Evolutionary conservation across 2,888 invertebrate species (phyloP).

Genomic region (Trichogramma evanescens): DNA sequence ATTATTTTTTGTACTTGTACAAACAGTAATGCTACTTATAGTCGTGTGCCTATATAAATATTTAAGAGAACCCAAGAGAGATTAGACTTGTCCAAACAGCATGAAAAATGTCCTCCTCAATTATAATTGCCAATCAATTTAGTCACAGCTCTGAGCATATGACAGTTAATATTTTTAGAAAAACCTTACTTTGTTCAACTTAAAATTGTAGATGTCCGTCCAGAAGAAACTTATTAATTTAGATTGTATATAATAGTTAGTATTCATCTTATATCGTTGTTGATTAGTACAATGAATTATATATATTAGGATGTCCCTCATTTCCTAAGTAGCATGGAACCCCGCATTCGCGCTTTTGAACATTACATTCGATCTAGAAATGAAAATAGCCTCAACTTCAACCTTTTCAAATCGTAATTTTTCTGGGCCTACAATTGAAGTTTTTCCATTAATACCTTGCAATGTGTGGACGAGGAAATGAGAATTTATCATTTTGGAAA

Average conservation of each 20-base stretch:
- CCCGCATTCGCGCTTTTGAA: no score
- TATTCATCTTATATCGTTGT: no score
- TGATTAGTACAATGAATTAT: no score
- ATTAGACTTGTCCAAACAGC: conserved; percentile 14
- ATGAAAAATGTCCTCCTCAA: not conserved
- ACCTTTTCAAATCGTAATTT: not conserved
- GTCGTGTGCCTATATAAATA: conserved; percentile 29
- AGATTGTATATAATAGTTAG: not conserved
- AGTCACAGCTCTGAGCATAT: conserved; percentile 2
- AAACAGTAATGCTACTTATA: conserved; percentile 32
- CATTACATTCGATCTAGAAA: not conserved
- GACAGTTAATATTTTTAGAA: not conserved
- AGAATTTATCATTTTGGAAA: no score
- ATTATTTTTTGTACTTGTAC: conserved; percentile 32
- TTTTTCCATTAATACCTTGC: not conserved
- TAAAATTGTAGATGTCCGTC: conserved; percentile 26
- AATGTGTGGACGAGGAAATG: no score
- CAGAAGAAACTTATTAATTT: conserved; percentile 19
- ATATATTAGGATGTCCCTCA: no score
- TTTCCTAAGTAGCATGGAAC: no score
- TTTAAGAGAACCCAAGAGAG: conserved; percentile 13
- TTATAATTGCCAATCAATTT: conserved; percentile 5
- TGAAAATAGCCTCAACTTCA: not conserved
- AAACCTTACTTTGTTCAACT: not conserved
- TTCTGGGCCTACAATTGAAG: not conserved